Percentiles rank a stretch among this genome's conserved stretches.
Evolutionary conservation across 2,113 vertebrate species (phyloP).

Genomic region (Chloropsis hardwickii): DNA sequence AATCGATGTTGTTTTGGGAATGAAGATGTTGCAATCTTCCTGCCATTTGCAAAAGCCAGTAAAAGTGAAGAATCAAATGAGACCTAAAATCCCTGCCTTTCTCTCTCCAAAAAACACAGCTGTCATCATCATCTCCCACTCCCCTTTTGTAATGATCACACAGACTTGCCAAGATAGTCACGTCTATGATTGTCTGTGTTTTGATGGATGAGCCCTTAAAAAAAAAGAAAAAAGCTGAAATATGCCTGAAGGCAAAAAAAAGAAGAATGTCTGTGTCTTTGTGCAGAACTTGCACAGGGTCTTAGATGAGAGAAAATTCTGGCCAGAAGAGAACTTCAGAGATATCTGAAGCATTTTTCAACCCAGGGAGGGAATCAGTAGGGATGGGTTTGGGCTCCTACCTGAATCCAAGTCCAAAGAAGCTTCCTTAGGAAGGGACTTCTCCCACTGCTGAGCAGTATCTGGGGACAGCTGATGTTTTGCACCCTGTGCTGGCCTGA

Average conservation of each 20-base stretch:
- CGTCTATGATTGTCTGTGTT: background rate
- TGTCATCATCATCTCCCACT: background rate
- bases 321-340: background rate
- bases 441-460: background rate
- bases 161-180: background rate
- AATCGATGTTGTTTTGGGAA: background rate
- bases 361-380: background rate
- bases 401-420: background rate
- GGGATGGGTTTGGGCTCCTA: background rate
- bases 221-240: background rate
- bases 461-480: background rate
- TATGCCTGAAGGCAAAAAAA: background rate
- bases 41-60: background rate
- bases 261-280: background rate
- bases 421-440: background rate
- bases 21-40: background rate
- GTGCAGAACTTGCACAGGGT: background rate
- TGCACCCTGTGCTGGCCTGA: accelerated
- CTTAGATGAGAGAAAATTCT: background rate
- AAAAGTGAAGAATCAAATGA: background rate
- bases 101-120: background rate
- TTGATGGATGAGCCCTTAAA: background rate
- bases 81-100: background rate
- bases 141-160: background rate
- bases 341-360: background rate